Evolutionary conservation across 1,140 invertebrate species (phyloP), one percentile per base, ranked within the genome.

Genomic region (Spodoptera frugiperda): DNA sequence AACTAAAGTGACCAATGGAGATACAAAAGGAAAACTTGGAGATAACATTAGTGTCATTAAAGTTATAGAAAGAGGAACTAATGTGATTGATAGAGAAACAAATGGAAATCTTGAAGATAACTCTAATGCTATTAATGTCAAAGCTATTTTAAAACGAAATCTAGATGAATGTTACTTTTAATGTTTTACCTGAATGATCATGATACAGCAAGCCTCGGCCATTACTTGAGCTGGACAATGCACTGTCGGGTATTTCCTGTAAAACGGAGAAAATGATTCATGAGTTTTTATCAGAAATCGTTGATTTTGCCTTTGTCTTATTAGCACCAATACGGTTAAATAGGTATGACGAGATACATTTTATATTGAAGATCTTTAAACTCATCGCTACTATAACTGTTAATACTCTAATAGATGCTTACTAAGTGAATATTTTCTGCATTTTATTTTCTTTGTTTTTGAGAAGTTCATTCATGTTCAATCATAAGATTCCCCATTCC

Each of bases 231-330:
- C 85, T 79, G 14, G 91, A 89, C 53, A 87, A 49, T 14, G 79
- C 82, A 55, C 71, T 91, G 77, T 93, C 91, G 3, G 83, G 65
- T 39, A 85, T 67, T 63, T 89, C 87, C 90, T 92, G 81, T 67
- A 86, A 84, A 65, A 49, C 25, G 4, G 44, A 8, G 5, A 17
- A 21, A 65, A 75, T 75, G 55, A 63, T 21, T 75, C 57, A 75
- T 65, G 30, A 11, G 11, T 59, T 49, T 61, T 61, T 30, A n/a
- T 12, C 4, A 48, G 19, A 71, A 73, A 46, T 68, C 12, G 19
- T 33, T 11, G 48, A 17, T 53, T 53, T 51, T 19, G n/a, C 17
- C 15, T 0, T 33, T 33, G 30, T 51, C 33, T 53, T 33, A 44
- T 63, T 63, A 44, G 33, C 33, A 44, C 15, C 15, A 17, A 19